These are phyloP conservation scores for Cataglyphis hispanica DNA, from an alignment of 1,140 invertebrate species.

Conservation along the genomic window DNA sequence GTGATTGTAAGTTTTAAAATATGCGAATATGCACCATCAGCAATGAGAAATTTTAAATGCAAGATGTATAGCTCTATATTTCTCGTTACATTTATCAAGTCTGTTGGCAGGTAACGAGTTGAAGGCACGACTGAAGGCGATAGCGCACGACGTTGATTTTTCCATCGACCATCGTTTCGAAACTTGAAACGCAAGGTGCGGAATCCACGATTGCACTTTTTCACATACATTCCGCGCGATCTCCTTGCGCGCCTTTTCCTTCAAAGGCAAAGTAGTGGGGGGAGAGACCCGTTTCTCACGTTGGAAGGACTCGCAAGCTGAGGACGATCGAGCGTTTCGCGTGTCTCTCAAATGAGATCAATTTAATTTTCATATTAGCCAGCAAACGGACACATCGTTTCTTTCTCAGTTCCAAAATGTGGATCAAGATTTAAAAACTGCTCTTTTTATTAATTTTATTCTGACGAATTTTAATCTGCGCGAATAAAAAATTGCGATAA, in stretches of 20 bases:
- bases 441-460: not conserved
- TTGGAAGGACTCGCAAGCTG: slow-evolving; percentile 19
- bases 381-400: not conserved
- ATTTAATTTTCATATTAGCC: slow-evolving; percentile 2
- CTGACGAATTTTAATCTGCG: not conserved
- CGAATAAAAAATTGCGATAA: not conserved
- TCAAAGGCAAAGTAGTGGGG: slow-evolving; percentile 41
- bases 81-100: slow-evolving; percentile 53
- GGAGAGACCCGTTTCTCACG: slow-evolving; percentile 64
- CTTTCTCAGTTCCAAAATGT: slow-evolving; percentile 8
- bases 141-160: slow-evolving; percentile 57
- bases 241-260: slow-evolving; percentile 42
- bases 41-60: slow-evolving; percentile 15
- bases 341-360: not conserved
- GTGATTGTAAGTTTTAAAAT: not conserved
- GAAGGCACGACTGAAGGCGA: slow-evolving; percentile 25
- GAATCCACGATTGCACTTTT: slow-evolving; percentile 53
- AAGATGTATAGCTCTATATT: slow-evolving; percentile 12
- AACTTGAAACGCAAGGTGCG: slow-evolving; percentile 49
- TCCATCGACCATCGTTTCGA: slow-evolving; percentile 57
- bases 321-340: slow-evolving; percentile 29
- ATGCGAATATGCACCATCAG: not conserved
- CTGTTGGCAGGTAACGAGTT: slow-evolving; percentile 34
- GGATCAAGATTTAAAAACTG: not conserved
- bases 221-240: slow-evolving; percentile 63